Conservation (phyloP, 2,888 invertebrate genomes). For the Alloscopus bannaensis region DNA sequence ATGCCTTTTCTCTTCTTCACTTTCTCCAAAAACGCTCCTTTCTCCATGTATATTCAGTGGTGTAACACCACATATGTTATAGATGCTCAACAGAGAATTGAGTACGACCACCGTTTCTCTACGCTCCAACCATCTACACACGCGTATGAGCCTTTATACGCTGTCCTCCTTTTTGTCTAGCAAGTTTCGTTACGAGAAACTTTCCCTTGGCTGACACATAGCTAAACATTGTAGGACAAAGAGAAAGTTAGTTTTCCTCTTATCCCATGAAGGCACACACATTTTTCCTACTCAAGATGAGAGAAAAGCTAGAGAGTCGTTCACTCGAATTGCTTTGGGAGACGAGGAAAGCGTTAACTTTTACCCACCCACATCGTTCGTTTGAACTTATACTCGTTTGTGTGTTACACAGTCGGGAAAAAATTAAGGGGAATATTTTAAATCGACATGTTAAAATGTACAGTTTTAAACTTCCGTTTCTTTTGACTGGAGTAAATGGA, state of each 20-base stretch:
- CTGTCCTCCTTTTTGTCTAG: constrained; percentile 9
- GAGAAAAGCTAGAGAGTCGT: constrained; percentile 42
- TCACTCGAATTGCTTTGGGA: constrained; percentile 49
- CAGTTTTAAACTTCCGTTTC: too few species aligned
- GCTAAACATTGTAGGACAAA: not conserved
- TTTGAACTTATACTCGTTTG: constrained; percentile 24
- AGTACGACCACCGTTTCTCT: constrained; percentile 17
- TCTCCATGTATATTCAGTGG: too few species aligned
- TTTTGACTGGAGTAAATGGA: too few species aligned
- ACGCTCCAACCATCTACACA: constrained; percentile 1
- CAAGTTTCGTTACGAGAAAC: not conserved
- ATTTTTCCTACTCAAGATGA: constrained; percentile 14
- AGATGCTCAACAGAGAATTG: constrained; percentile 2
- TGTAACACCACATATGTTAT: not conserved
- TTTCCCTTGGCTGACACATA: constrained; percentile 5
- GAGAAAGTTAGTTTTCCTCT: constrained; percentile 8
- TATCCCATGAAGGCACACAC: constrained; percentile 30
- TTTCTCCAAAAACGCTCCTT: too few species aligned
- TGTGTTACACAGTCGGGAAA: too few species aligned
- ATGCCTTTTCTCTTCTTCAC: too few species aligned
- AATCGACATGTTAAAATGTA: too few species aligned
- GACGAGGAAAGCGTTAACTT: constrained; percentile 38
- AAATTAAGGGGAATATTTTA: too few species aligned
- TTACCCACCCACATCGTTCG: constrained; percentile 58
- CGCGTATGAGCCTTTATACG: too few species aligned